Evolutionary conservation across 92 coral and sea anemone species (phyloP), one percentile per base, ranked within the genome.

Genomic region (Umimayanthus kanabou): DNA sequence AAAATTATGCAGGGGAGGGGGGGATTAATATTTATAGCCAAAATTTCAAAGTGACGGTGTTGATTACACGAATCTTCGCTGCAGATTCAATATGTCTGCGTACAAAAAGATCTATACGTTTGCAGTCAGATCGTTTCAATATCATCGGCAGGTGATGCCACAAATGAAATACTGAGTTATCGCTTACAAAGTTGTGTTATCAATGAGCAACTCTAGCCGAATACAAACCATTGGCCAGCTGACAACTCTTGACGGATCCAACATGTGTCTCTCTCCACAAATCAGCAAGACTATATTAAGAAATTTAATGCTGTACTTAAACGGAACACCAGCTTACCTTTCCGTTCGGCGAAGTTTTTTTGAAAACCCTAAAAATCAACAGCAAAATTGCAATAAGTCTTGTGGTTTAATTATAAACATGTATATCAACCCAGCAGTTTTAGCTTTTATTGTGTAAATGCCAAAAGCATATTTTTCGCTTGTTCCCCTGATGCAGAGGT

Each of bases 291-390:
- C 29, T 23, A 43, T 8, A 47, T 22, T 40, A 83, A 69, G 64
- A 66, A 11, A 10, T 30, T 11, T 57, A 15, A 80, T 14, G 71
- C 45, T 20, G 18, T 13, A 39, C 25, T 80, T 47, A 49, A 49
- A 47, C 61, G 42, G 67, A 45, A 83, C 4, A 28, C 6, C 25
- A 47, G 26, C 96, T 76, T 89, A 96, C 99, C 96, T 96, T 96
- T 76, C 96, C 96, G 78, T 96, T 96, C 23, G 99, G 99, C 39
- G 99, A 93, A 5, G 99, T 94, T 90, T 96, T 96, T 84, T 96
- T 96, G 90, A 96, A 96, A 53, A 96, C 99, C 87, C 99, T 96
- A 92, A 86, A 84, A 93, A 74, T 85, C 76, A 76, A 82, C 76
- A 84, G 66, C 30, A 20, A 39, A 55, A 61, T 72, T 74, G 80